Base-by-base conservation (phyloP, 92 coral and sea anemone species). In the Zoanthus sansibaricus region DNA sequence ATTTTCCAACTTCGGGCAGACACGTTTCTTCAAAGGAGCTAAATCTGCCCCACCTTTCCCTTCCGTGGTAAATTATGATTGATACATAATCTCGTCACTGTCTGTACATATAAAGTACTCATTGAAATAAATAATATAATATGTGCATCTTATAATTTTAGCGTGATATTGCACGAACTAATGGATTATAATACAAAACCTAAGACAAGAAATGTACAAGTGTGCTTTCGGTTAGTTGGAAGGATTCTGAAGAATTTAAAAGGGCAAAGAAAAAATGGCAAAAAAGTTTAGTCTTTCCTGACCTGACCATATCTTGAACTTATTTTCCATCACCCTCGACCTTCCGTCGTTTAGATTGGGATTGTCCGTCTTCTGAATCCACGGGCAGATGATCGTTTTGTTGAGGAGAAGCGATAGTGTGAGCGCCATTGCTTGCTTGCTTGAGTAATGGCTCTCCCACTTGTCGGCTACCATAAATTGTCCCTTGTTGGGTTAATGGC, bases 291-390 rank as follows among this genome's bases (percentile, higher is more conserved):
- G 9, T 17, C 37, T 80, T 70, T 46, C 64, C 74, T 79, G 58
- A 44, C 44, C 20, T 62, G 66, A 31, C 32, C 20, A 3, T 64
- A 33, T 79, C 32, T 5, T 17, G 62, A 79, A 17, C 58, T 4
- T 71, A 80, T 11, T 80, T 80, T 31, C 75, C 85, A 11, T 80
- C 75, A 67, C 89, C 86, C 14, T 93, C 98, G 9, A 78, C 67
- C 78, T 89, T 94, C 58, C 88, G 82, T 73, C 94, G 83, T 79
- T 94, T 94, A 2, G 94, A 89, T 14, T 91, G 95, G 17, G 98
- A 89, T 32, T 92, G 93, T 18, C 94, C 89, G 12, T 58, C 62
- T 45, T 92, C 95, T 48, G 95, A 68, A 62, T 75, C 87, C 47
- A 85, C 71, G 68, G 77, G 89, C 3, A 73, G 61, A 78, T 86